Evolutionary conservation across 2,888 invertebrate species (phyloP).

Genomic region (Bombylius discolor): DNA sequence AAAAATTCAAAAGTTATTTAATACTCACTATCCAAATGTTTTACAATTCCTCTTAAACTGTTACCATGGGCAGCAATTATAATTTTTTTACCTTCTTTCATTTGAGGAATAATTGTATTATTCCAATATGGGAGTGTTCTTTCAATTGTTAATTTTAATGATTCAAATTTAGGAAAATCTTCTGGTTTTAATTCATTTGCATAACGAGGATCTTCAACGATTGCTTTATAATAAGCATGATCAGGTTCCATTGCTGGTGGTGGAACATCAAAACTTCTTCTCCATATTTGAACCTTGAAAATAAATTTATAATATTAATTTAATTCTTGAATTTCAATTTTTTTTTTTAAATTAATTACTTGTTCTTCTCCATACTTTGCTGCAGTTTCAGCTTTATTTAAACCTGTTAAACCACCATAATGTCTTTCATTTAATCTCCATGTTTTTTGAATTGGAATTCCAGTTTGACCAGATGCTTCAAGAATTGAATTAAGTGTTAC

Average conservation of each 20-base stretch:
- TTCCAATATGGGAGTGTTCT: conserved; percentile 85
- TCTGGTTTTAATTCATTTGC: conserved; percentile 57
- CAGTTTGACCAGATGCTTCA: conserved; percentile 52
- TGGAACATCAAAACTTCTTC: conserved; percentile 71
- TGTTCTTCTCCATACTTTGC: conserved; percentile 78
- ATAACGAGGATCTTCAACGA: conserved; percentile 67
- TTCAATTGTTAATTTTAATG: conserved; percentile 69
- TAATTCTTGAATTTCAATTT: background rate
- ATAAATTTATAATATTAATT: background rate
- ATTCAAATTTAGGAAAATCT: conserved; percentile 76
- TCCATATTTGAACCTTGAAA: conserved; percentile 64
- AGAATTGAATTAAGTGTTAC: conserved; percentile 59
- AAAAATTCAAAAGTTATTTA: background rate
- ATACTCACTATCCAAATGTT: conserved; percentile 66
- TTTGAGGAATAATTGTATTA: conserved; percentile 57
- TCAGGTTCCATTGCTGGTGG: conserved; percentile 73
- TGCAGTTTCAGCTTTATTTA: conserved; percentile 78
- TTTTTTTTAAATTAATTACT: conserved; percentile 31
- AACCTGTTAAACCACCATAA: conserved; percentile 77
- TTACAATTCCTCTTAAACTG: conserved; percentile 76
- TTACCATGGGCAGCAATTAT: conserved; percentile 83
- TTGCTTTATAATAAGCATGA: conserved; percentile 63
- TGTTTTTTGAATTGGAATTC: conserved; percentile 56
- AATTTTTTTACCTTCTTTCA: conserved; percentile 68
- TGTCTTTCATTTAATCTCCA: conserved; percentile 84